A percentile compares a stretch with the other conserved stretches of the same genome.
These are phyloP conservation scores for Paracanthobrama guichenoti DNA, from an alignment of 2,113 vertebrate genomes.

Conservation along the genomic window DNA sequence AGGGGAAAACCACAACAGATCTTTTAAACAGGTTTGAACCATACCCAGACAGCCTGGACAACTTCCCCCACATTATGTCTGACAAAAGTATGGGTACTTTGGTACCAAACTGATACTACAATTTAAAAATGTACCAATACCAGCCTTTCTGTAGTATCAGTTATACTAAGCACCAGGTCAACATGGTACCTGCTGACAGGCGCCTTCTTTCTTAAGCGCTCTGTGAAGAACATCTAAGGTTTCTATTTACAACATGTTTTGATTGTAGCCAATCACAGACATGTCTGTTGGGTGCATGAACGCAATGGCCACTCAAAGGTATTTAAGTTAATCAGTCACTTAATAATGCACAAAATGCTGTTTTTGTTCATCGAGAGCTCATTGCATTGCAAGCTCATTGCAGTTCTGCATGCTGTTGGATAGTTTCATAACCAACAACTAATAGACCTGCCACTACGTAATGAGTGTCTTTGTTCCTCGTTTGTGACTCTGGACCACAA, in stretches of 20 bases:
- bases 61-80: background rate
- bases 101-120: too few relatives aligned
- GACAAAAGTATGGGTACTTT: background rate
- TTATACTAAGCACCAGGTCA: background rate
- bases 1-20: conserved; percentile 18
- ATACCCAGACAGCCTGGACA: conserved; percentile 10
- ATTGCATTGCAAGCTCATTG: too few relatives aligned
- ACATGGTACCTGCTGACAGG: background rate
- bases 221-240: background rate
- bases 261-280: background rate
- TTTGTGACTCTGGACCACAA: too few relatives aligned
- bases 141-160: too few relatives aligned
- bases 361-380: too few relatives aligned
- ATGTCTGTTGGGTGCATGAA: background rate
- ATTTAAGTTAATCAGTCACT: background rate
- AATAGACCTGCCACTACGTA: background rate
- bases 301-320: background rate
- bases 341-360: background rate
- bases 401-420: too few relatives aligned
- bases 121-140: too few relatives aligned
- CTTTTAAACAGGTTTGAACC: background rate
- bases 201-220: background rate
- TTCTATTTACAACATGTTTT: background rate
- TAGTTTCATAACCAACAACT: background rate
- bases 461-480: background rate